phyloP scores from a whole-genome alignment of 1,140 invertebrate species.

The Eciton burchellii region DNA sequence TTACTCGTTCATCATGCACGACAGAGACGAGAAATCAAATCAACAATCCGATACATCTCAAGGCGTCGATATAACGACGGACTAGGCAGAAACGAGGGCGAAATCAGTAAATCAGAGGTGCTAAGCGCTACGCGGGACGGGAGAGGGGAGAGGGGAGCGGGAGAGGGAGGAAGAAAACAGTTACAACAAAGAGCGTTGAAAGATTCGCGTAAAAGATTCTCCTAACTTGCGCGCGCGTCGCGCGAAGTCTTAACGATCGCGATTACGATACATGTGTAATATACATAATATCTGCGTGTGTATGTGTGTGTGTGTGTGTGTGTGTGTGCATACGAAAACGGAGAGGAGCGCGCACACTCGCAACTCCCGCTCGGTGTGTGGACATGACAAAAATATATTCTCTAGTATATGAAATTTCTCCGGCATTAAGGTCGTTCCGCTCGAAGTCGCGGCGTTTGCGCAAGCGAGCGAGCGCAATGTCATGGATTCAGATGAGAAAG shows the following conservation, averaged over 20 bases:
- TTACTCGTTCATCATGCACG: constrained; percentile 41
- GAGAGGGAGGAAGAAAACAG: constrained; percentile 8
- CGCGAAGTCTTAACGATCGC: constrained; percentile 19
- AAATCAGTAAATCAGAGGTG: constrained; percentile 59
- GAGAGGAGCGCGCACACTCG: constrained; percentile 34
- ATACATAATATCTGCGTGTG: not conserved
- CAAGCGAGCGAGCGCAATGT: constrained; percentile 39
- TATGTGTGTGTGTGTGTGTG: no score
- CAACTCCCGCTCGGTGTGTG: not conserved
- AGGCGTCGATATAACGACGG: constrained; percentile 55
- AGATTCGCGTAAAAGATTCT: not conserved
- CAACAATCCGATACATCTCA: constrained; percentile 62
- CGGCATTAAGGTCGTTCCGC: constrained; percentile 27
- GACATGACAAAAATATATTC: constrained; percentile 54
- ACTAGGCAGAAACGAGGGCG: constrained; percentile 52
- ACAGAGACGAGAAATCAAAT: constrained; percentile 54
- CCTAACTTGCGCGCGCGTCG: constrained; percentile 20
- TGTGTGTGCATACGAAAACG: not conserved
- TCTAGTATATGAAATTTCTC: constrained; percentile 33
- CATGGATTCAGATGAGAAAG: constrained; percentile 57
- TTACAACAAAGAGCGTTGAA: constrained; percentile 52
- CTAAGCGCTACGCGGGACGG: constrained; percentile 32
- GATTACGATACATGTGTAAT: not conserved
- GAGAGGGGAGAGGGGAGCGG: not conserved
- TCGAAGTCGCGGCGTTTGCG: constrained; percentile 35